Base-by-base conservation (phyloP, 2,888 invertebrate species). In the Onchidella celtica region DNA sequence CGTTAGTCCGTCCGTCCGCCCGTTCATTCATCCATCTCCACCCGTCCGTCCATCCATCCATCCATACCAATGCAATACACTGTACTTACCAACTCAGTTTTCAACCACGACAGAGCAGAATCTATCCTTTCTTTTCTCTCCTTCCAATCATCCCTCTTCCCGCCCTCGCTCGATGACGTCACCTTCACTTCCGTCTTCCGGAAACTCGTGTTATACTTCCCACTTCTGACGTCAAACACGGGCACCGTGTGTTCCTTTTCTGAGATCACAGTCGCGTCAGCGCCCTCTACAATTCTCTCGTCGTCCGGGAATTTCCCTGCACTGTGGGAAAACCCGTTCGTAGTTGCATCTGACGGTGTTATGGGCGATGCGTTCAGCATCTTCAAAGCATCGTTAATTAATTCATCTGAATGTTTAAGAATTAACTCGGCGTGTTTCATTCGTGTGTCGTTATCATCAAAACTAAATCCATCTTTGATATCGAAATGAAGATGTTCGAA, bases 51-150 rank as follows among this genome's bases (percentile, higher is more conserved):
- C n/a, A n/a, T n/a, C n/a, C n/a, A n/a, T n/a, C n/a, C n/a, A n/a
- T n/a, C n/a, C n/a, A n/a, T n/a, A n/a, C n/a, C n/a, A n/a, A n/a
- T n/a, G n/a, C n/a, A n/a, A 74, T 11, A n/a, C 21, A n/a, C 36
- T 17, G 38, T 29, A 69, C 84, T 74, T 75, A 84, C 84, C 79
- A 84, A 70, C 36, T 84, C 84, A 6, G 29, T 69, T n/a, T 63
- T 74, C 24, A 84, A 79, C 81, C 84, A 84, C 4, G 81, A 81
- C 79, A 88, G 83, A 29, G 88, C 87, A 11, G 82, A 81, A 77
- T 88, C 87, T 34, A 88, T 88, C 74, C 87, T 83, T 27, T 79
- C 69, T 32, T 86, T 84, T 66, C 86, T 82, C 75, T 84, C 84
- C 21, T 85, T 83, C 86, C 86, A 87, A 6, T 81, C 70, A 21